Evolutionary conservation across 2,888 invertebrate species (phyloP).

Genomic region (Anarsia innoxiella): DNA sequence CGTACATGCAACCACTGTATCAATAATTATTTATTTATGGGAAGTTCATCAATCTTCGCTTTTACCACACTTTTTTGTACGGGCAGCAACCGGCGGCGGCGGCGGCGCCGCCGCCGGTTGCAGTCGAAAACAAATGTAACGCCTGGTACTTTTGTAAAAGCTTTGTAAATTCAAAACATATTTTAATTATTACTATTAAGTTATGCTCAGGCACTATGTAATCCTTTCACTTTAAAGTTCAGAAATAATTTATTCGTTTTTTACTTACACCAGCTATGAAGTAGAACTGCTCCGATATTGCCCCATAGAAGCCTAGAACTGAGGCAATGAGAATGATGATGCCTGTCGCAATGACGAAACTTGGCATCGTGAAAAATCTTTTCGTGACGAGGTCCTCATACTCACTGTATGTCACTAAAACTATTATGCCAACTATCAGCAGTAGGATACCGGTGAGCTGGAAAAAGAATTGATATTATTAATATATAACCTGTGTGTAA

Average conservation of each 20-base stretch:
- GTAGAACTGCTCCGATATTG: constrained; percentile 87
- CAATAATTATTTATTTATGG: no score
- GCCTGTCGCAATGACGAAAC: constrained; percentile 80
- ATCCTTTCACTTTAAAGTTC: background rate
- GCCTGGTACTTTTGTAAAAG: background rate
- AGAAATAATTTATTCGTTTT: background rate
- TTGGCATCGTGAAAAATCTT: constrained; percentile 80
- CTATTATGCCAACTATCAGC: constrained; percentile 80
- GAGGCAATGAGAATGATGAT: constrained; percentile 81
- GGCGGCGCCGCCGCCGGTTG: no score
- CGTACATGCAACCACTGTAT: background rate
- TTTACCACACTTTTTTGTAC: no score
- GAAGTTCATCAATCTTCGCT: no score
- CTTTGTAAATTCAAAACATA: background rate
- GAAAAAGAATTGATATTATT: constrained; percentile 25
- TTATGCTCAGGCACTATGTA: background rate
- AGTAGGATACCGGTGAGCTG: constrained; percentile 86
- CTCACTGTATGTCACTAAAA: constrained; percentile 71
- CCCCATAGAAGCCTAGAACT: constrained; percentile 90
- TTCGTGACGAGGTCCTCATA: constrained; percentile 77
- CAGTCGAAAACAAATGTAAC: no score
- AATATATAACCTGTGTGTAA: no score
- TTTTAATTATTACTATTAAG: background rate
- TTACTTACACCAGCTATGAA: constrained; percentile 82
- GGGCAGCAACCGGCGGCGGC: no score